These are phyloP conservation scores for Mola mola DNA, from an alignment of 2,113 vertebrate species.

Conservation along the genomic window DNA sequence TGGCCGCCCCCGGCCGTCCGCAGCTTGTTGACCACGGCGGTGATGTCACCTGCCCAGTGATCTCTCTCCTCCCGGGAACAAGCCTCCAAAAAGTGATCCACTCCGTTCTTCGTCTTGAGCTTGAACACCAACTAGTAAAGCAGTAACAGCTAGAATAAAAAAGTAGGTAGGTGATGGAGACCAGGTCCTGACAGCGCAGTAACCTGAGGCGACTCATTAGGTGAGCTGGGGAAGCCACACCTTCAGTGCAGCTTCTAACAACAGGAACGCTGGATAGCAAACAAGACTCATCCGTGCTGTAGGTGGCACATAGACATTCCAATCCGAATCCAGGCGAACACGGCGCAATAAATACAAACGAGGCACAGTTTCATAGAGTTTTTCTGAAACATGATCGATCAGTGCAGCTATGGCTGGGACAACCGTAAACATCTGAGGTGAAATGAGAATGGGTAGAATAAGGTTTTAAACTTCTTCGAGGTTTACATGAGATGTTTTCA, in stretches of 20 bases:
- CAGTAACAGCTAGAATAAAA: not conserved
- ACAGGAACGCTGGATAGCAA: conserved; percentile 9
- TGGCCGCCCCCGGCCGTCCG: conserved; percentile 63
- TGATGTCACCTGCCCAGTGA: conserved; percentile 90
- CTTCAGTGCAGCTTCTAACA: conserved; percentile 6
- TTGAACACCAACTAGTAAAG: conserved; percentile 87
- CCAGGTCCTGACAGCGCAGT: conserved; percentile 38
- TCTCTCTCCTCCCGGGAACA: conserved; percentile 93
- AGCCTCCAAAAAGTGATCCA: conserved; percentile 90
- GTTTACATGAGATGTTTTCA: not conserved
- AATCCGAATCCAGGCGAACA: not conserved
- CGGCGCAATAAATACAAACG: not conserved
- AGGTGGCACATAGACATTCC: no score
- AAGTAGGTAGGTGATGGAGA: not conserved
- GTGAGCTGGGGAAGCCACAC: conserved; percentile 3
- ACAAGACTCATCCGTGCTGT: not conserved
- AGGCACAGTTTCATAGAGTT: no score
- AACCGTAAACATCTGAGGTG: no score
- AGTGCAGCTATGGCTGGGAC: no score
- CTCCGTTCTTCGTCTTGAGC: conserved; percentile 85
- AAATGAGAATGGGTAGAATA: no score
- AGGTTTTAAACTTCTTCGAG: no score
- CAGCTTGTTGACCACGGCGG: conserved; percentile 83
- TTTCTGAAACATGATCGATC: no score
- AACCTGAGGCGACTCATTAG: conserved; percentile 43